Base-by-base conservation (phyloP, 2,113 vertebrate genomes). In the Anhinga rufa region DNA sequence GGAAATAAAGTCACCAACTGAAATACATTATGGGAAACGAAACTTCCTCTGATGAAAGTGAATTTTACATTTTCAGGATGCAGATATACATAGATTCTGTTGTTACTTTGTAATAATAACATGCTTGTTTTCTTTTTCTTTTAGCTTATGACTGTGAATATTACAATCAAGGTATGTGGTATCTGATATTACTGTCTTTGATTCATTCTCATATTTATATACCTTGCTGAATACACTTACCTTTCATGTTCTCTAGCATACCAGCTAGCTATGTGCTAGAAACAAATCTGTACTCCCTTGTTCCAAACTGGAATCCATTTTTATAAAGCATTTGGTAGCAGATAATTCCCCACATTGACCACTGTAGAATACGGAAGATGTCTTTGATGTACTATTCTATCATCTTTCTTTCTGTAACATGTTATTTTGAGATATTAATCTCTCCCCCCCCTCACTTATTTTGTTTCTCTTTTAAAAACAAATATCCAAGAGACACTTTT, bases 121-220 rank as follows among this genome's bases (percentile, higher is more conserved):
- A 81, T 77, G 17, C 21, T 90, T 86, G 12, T 71, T 96, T 97
- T 90, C 12, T 78, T 93, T 88, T 97, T 80, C 93, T 96, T 98
- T 98, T 97, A 99, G 99, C 99, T 36, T 99, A 98, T 94, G 99
- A 99, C 85, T 99, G 99, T 98, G 99, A 99, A 98, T 99, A 99
- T 97, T 99, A 99, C 95, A 99, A 99, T 97, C 98, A 99, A 99
- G 99, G 99, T 99, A 98, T 54, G 98, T 97, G 62, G 40, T 31
- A 86, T 74, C 93, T 93, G 36, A 75, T 86, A 60, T 49, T 94
- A 40, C 44, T 93, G 6, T 82, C 31, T 55, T 48, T 81, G 22
- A 76, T 86, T 6, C 42, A 82, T 93, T 54, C 77, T 87, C 12
- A 66, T 74, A 40, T 55, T 70, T 51, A 25, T 51, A 52, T 48